These are phyloP conservation scores for Sebastolobus alascanus DNA, from an alignment of 2,797 vertebrate genomes.

Conservation along the genomic window DNA sequence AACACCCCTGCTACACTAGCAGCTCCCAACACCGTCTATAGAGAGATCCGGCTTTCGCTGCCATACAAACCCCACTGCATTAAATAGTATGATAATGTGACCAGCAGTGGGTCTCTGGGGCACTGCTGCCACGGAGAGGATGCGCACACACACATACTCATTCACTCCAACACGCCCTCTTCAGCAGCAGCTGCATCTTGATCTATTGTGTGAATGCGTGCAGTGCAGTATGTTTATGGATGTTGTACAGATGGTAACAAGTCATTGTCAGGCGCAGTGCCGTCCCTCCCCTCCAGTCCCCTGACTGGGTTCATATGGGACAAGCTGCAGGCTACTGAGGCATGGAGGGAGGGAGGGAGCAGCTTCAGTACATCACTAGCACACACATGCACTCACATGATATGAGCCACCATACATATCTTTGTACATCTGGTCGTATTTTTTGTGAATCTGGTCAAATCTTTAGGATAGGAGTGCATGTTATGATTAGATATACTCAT, in stretches of 20 bases:
- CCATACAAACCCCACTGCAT: constrained; percentile 61
- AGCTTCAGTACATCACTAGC: constrained; percentile 34
- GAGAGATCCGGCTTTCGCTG: constrained; percentile 35
- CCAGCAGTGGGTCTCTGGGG: constrained; percentile 73
- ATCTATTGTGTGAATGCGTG: constrained; percentile 73
- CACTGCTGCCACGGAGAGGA: constrained; percentile 54
- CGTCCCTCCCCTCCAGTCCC: constrained; percentile 47
- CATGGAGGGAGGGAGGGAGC: constrained; percentile 20
- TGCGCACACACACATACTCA: constrained; percentile 22
- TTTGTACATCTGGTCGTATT: not conserved
- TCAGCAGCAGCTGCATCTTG: constrained; percentile 62
- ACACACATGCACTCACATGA: constrained; percentile 22
- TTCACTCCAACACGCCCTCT: constrained; percentile 42
- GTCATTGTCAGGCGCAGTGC: constrained; percentile 66
- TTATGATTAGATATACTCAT: not conserved
- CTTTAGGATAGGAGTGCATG: not conserved
- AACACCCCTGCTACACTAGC: constrained; percentile 44
- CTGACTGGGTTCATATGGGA: constrained; percentile 71
- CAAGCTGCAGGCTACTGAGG: constrained; percentile 67
- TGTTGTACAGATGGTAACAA: constrained; percentile 79
- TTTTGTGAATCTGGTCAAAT: not conserved
- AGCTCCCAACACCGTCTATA: constrained; percentile 32
- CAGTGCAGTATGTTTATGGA: constrained; percentile 73
- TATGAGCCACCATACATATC: not conserved
- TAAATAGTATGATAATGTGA: constrained; percentile 79